A percentile compares a stretch with the other conserved stretches of the same genome.
Evolutionary conservation across 2,113 vertebrate genomes (phyloP).

Genomic region (Ameiurus melas): DNA sequence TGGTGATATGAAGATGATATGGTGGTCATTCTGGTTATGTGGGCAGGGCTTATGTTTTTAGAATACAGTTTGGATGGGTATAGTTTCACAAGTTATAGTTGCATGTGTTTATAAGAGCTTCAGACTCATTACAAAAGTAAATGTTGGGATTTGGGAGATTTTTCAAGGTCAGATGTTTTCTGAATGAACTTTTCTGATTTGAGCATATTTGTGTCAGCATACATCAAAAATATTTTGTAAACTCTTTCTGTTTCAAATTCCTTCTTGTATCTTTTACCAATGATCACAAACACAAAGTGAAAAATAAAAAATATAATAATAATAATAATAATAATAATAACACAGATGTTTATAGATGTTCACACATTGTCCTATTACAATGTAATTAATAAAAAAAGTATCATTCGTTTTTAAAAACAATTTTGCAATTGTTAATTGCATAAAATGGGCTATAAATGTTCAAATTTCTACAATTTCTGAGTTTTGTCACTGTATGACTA

Average conservation of each 20-base stretch:
- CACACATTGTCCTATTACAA: background rate
- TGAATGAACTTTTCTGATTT: background rate
- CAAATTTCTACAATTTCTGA: background rate
- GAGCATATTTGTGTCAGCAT: background rate
- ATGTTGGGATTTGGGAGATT: background rate
- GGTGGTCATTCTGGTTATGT: background rate
- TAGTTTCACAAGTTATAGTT: background rate
- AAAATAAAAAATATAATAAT: too few species aligned
- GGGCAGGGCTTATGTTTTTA: background rate
- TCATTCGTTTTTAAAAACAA: background rate
- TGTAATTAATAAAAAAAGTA: background rate
- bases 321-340: too few species aligned
- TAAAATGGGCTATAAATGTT: background rate
- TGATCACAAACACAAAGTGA: background rate
- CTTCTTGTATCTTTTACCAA: background rate
- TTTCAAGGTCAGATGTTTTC: background rate
- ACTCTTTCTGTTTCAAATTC: background rate
- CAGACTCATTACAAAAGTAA: background rate
- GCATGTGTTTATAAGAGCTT: background rate
- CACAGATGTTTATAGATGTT: background rate
- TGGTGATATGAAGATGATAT: background rate
- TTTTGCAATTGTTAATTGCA: background rate
- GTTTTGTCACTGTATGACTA: conserved; percentile 29
- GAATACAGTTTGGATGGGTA: background rate
- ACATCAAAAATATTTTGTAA: background rate